These are phyloP conservation scores for Psilopsiagon aymara DNA, from an alignment of 2,113 vertebrate genomes.

Conservation along the genomic window DNA sequence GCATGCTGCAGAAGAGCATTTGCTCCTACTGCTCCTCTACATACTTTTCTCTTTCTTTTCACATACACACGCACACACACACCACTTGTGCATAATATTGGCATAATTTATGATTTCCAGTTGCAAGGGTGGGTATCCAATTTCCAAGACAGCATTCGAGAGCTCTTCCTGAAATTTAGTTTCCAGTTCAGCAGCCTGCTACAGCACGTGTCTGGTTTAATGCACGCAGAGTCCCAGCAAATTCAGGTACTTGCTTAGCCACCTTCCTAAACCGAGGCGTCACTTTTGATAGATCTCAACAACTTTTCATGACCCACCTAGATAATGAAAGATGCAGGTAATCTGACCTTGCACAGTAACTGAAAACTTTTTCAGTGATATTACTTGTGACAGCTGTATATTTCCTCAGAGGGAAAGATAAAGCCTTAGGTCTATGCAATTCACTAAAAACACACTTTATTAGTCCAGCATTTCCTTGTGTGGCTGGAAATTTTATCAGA, in stretches of 20 bases:
- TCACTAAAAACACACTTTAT: neutral
- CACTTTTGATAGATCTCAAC: neutral
- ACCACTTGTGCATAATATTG: neutral
- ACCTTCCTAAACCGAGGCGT: neutral
- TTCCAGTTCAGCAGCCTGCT: neutral
- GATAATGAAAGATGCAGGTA: neutral
- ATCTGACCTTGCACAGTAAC: neutral
- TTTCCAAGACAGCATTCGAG: neutral
- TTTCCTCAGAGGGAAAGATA: neutral
- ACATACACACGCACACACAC: no score
- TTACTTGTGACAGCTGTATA: neutral
- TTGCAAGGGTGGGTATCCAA: neutral
- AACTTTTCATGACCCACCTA: neutral
- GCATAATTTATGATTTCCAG: neutral
- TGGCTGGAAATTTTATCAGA: neutral
- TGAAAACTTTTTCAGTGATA: neutral
- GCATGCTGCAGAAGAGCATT: neutral
- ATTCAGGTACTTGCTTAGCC: neutral
- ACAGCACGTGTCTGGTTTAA: neutral
- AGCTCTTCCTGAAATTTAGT: neutral
- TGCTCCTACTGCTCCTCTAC: neutral
- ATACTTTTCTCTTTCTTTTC: neutral
- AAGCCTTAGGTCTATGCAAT: neutral
- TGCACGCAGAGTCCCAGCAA: neutral
- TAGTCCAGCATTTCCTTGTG: neutral